Evolutionary conservation across 2,113 vertebrate species (phyloP).

Genomic region (Thomomys bottae): DNA sequence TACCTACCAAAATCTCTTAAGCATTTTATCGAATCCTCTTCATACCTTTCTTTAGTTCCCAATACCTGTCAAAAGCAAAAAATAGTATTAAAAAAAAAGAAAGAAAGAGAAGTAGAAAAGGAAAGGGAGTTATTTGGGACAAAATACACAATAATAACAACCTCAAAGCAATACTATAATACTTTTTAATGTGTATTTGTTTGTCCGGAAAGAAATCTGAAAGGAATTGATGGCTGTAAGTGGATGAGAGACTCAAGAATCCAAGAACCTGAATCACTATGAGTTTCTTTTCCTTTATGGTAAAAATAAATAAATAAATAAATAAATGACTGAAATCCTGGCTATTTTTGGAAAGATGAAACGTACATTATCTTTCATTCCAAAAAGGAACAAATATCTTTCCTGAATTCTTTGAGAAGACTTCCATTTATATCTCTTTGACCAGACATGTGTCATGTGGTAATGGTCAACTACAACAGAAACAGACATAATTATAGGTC

Average conservation of each 20-base stretch:
- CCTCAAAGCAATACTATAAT: neutral
- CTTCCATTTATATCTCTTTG: neutral
- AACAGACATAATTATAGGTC: neutral
- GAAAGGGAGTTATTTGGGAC: neutral
- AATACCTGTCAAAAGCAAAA: neutral
- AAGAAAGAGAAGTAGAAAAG: neutral
- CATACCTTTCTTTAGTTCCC: neutral
- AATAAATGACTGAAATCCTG: neutral
- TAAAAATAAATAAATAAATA: neutral
- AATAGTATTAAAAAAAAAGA: neutral
- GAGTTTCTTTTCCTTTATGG: neutral
- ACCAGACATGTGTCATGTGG: neutral
- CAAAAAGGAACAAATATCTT: neutral
- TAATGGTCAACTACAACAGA: neutral
- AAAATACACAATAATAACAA: neutral
- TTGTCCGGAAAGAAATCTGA: neutral
- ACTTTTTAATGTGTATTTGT: neutral
- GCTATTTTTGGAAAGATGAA: neutral
- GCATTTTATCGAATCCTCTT: neutral
- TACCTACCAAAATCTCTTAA: neutral
- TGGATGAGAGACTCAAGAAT: neutral
- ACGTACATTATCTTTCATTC: neutral
- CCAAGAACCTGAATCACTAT: neutral
- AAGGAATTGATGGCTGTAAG: neutral
- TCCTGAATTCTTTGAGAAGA: neutral